These are phyloP conservation scores for Hypothenemus hampei DNA, from an alignment of 1,140 invertebrate species.

Conservation along the genomic window DNA sequence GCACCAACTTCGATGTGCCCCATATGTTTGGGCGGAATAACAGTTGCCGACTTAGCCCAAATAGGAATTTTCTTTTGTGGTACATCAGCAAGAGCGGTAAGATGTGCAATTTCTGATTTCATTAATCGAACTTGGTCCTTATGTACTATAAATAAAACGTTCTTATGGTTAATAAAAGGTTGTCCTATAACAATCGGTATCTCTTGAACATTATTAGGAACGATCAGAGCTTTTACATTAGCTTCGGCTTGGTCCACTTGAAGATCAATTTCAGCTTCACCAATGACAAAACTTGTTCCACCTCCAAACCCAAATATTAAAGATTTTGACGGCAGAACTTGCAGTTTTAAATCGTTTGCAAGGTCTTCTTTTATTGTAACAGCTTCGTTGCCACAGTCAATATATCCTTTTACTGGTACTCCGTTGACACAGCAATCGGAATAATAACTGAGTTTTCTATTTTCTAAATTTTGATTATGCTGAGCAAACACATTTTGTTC, in stretches of 20 bases:
- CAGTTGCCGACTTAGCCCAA: no score
- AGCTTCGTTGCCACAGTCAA: constrained; percentile 21
- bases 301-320: constrained; percentile 7
- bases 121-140: no score
- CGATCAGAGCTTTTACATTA: constrained; percentile 16
- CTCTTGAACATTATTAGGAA: constrained; percentile 20
- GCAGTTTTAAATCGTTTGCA: constrained; percentile 9
- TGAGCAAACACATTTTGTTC: no score
- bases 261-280: constrained; percentile 18
- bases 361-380: constrained; percentile 15
- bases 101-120: no score
- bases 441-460: no score
- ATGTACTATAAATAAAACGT: not conserved
- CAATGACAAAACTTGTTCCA: not conserved
- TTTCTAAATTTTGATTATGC: no score
- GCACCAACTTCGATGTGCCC: no score
- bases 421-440: no score
- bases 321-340: not conserved
- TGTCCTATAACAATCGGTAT: constrained; percentile 28
- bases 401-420: no score
- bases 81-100: no score
- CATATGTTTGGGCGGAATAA: no score
- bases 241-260: constrained; percentile 15
- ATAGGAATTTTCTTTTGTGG: no score
- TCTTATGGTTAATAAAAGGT: constrained; percentile 18